Conservation (phyloP, 2,113 vertebrate genomes). For the Cyanoramphus novaezelandiae region DNA sequence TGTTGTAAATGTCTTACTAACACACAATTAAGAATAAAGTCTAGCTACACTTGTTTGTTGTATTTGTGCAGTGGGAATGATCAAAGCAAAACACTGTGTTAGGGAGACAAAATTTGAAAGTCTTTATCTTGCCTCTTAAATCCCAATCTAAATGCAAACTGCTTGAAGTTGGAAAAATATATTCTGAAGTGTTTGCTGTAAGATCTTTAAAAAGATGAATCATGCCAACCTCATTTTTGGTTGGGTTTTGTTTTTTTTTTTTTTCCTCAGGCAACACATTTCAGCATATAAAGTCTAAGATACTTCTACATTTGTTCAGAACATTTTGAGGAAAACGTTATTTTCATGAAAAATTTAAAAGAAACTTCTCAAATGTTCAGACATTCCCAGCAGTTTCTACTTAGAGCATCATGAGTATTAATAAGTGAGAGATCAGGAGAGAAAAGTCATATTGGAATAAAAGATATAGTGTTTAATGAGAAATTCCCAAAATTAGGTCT, state of each 20-base stretch:
- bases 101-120: not conserved
- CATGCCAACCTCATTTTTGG: not conserved
- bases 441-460: not conserved
- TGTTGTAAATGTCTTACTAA: not conserved
- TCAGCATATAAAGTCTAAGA: not conserved
- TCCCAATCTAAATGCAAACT: not conserved
- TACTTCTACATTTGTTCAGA: not conserved
- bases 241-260: not conserved
- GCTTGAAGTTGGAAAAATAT: not conserved
- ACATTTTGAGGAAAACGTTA: not conserved
- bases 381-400: not conserved
- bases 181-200: not conserved
- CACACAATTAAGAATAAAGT: not conserved
- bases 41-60: not conserved
- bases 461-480: not conserved
- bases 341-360: not conserved
- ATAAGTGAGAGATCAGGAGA: fast-evolving
- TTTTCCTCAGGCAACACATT: not conserved
- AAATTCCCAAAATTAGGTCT: not conserved
- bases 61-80: not conserved
- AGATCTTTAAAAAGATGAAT: not conserved
- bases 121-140: not conserved
- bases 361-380: not conserved
- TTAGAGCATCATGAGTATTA: not conserved
- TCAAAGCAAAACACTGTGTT: not conserved